Conservation (phyloP, 2,113 vertebrate species). For the Lepus europaeus region DNA sequence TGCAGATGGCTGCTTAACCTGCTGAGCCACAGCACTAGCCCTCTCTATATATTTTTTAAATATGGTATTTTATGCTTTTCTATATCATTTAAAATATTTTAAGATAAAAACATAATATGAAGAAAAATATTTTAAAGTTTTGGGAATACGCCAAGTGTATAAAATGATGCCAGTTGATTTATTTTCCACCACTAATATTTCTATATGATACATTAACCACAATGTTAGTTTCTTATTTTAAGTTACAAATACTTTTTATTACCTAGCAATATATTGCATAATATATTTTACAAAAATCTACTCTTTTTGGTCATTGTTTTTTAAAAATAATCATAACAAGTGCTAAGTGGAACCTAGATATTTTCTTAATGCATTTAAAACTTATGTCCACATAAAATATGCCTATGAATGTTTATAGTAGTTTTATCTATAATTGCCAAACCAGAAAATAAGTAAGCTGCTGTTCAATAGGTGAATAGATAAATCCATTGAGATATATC, state of each 20-base stretch:
- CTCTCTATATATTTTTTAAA: no score
- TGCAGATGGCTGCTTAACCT: no score
- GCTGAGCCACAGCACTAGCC: no score
- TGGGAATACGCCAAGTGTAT: not conserved
- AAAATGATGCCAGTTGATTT: constrained; percentile 1
- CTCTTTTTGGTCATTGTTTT: not conserved
- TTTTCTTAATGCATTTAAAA: constrained; percentile 9
- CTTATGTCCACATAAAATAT: not conserved
- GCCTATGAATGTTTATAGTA: not conserved
- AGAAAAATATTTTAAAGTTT: not conserved
- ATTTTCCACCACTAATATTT: not conserved
- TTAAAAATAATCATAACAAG: not conserved
- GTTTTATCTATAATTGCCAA: not conserved
- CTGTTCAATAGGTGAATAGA: not conserved
- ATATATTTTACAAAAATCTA: not conserved
- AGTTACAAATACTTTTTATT: not conserved
- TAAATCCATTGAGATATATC: not conserved
- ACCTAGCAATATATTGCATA: not conserved
- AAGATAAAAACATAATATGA: not conserved
- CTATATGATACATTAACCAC: not conserved
- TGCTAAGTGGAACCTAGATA: not conserved
- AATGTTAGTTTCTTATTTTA: not conserved
- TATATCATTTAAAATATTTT: no score
- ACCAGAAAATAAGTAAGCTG: not conserved
- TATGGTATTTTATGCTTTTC: no score